Conservation (phyloP, 2,797 vertebrate species). For the Miichthys miiuy region DNA sequence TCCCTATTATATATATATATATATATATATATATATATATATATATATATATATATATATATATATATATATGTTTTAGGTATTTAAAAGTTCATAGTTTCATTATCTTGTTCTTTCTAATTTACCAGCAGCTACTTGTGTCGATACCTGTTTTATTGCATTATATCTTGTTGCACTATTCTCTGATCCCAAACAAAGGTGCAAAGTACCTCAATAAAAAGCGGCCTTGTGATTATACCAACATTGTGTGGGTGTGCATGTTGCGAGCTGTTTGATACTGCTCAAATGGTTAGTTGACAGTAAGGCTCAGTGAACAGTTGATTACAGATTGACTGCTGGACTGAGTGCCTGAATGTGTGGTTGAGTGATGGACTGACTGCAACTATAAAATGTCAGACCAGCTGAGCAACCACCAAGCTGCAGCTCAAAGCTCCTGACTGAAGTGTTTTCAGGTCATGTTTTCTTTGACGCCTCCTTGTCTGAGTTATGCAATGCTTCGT, state of each 20-base stretch:
- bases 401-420: neutral
- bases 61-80: too few relatives aligned
- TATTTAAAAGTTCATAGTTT: too few relatives aligned
- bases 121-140: too few relatives aligned
- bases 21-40: too few relatives aligned
- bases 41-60: too few relatives aligned
- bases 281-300: neutral
- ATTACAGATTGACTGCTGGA: neutral
- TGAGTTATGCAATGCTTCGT: neutral
- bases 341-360: neutral
- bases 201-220: neutral
- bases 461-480: constrained; percentile 9
- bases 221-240: neutral
- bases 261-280: neutral
- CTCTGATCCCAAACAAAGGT: neutral
- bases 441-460: constrained; percentile 6
- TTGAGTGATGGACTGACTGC: neutral
- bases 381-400: neutral
- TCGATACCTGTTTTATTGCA: neutral
- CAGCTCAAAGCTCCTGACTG: neutral
- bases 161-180: neutral
- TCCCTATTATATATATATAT: too few relatives aligned
- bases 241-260: neutral
- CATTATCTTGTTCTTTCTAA: too few relatives aligned
- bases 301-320: neutral